Conservation (phyloP, 37 sponge, comb jelly and placozoan genomes). For the Beroe forskalii region DNA sequence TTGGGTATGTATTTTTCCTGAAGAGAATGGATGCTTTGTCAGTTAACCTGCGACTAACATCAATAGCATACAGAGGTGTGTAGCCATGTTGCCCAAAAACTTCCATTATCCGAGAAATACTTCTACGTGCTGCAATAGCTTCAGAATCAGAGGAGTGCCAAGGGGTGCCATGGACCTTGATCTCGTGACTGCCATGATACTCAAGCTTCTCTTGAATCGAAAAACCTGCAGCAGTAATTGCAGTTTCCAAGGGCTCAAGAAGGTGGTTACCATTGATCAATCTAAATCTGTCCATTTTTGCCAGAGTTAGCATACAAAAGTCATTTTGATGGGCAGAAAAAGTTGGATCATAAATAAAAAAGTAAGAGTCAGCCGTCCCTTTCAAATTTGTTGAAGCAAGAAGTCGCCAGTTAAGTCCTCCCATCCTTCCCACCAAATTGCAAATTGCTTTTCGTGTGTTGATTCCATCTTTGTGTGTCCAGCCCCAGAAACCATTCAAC, state of each 20-base stretch:
- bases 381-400: constrained; percentile 6
- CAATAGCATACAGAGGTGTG: constrained; percentile 11
- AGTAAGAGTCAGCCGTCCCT: background rate
- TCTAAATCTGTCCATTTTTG: constrained; percentile 8
- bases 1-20: background rate
- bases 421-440: constrained; percentile 44
- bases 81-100: background rate
- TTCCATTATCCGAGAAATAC: constrained; percentile 22
- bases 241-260: background rate
- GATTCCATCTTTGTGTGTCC: constrained; percentile 14
- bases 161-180: constrained; percentile 9
- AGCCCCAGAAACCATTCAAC: constrained; percentile 7
- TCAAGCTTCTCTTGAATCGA: constrained; percentile 32
- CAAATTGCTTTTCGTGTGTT: constrained; percentile 27
- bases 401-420: constrained; percentile 38
- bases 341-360: constrained; percentile 36
- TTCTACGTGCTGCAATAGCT: background rate
- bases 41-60: background rate
- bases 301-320: background rate
- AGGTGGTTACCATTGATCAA: constrained; percentile 42
- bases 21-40: constrained; percentile 46
- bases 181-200: background rate
- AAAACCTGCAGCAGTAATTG: background rate
- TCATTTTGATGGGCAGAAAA: constrained; percentile 27
- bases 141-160: constrained; percentile 5